Base-by-base conservation (phyloP, 1,140 invertebrate species). In the Drosophila ambigua region DNA sequence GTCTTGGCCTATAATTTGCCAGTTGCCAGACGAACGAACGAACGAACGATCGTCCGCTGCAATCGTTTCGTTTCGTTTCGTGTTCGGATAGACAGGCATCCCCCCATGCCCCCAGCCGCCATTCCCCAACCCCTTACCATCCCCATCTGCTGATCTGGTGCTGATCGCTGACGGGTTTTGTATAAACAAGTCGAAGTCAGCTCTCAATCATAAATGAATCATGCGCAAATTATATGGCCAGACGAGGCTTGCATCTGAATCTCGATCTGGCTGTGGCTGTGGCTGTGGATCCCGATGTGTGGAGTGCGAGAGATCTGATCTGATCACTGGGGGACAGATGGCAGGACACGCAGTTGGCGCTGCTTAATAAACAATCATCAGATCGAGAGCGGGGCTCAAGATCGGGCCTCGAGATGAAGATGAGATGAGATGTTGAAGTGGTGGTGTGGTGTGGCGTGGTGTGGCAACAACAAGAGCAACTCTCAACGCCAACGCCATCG, bases 331-430 rank as follows among this genome's bases (percentile, higher is more conserved):
- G 20, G 57, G 76, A 61, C 54, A 52, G 58, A 59, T 66, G 80
- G 61, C 79, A 84, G 76, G 76, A 79, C 72, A 84, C 72, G 80
- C 80, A 79, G 72, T 48, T 61, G 83, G 83, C 83, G 83, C 83
- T 88, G 83, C 83, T 87, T 88, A 88, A 87, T 88, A 88, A 88
- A 88, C 84, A 88, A 87, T 87, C 83, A 87, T 87, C 83, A 87
- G 75, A 76, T 57, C 67, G 77, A 48, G 35, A 39, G 35, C 35
- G 35, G 35, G 35, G 11, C 35, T 39, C 66, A 64, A 64, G 51
- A 76, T 26, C 28, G 45, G 5, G 13, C 59, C 60, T 39, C 8
- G 53, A 66, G 65, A 80, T 81, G 62, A 67, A 74, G 66, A 53
- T 68, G 46, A 55, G 61, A 64, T 64, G 31, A 41, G 51, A 53